Percentiles rank a stretch among this genome's conserved stretches.
phyloP scores from a whole-genome alignment of 1,140 invertebrate species.

The Ceratina calcarata region DNA sequence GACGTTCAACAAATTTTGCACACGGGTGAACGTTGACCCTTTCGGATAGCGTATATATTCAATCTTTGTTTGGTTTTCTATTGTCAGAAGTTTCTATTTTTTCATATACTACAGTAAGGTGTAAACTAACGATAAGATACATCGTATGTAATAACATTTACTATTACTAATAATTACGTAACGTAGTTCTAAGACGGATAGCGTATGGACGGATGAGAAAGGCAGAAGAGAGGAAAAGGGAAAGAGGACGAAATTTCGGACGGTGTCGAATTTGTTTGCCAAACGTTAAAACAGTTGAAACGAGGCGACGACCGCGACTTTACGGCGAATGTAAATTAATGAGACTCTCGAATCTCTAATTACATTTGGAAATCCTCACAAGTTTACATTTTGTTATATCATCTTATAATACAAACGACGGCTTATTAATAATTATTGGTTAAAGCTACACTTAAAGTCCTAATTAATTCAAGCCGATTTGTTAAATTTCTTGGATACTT shows the following conservation, averaged over 20 bases:
- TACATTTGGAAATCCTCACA: no score
- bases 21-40: conserved; percentile 46
- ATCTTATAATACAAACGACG: no score
- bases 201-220: conserved; percentile 38
- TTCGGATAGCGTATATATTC: conserved; percentile 68
- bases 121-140: conserved; percentile 76
- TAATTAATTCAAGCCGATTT: no score
- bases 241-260: conserved; percentile 7
- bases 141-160: conserved; percentile 52
- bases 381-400: no score
- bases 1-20: background rate
- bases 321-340: no score
- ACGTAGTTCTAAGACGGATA: no score
- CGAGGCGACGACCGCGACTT: no score
- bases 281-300: no score
- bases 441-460: no score
- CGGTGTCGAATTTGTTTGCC: background rate
- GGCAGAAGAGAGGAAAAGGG: background rate
- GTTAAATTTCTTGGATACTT: no score
- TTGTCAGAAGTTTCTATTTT: conserved; percentile 81
- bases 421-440: no score
- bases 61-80: conserved; percentile 79
- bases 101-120: conserved; percentile 79
- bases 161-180: background rate
- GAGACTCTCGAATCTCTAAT: no score